Evolutionary conservation across 2,888 invertebrate genomes (phyloP).

Genomic region (Neria commutata): DNA sequence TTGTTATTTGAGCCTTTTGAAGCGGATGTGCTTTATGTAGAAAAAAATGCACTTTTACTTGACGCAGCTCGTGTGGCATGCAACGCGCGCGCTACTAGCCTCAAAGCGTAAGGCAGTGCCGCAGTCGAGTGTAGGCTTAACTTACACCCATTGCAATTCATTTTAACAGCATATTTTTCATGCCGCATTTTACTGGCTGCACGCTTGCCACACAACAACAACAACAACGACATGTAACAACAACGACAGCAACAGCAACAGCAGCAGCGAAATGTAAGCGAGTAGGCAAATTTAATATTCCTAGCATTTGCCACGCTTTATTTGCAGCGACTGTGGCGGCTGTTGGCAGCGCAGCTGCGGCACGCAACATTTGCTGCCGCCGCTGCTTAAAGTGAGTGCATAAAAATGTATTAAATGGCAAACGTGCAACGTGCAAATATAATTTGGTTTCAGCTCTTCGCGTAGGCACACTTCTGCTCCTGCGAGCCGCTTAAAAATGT

Average conservation of each 20-base stretch:
- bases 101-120: no score
- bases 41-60: no score
- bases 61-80: no score
- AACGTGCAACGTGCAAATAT: background rate
- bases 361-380: slow-evolving; percentile 13
- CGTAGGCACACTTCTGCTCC: background rate
- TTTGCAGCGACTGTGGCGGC: slow-evolving; percentile 21
- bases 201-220: no score
- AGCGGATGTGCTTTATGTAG: no score
- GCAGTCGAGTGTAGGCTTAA: background rate
- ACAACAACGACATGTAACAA: slow-evolving; percentile 31
- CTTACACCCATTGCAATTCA: slow-evolving; percentile 5
- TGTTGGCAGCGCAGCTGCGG: slow-evolving; percentile 17
- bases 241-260: slow-evolving; percentile 27
- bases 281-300: slow-evolving; percentile 32
- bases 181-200: slow-evolving; percentile 8
- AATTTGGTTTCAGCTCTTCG: background rate
- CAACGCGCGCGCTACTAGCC: background rate
- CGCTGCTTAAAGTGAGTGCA: background rate
- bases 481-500: slow-evolving; percentile 5
- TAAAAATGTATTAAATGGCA: no score
- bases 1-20: no score
- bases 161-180: slow-evolving; percentile 2
- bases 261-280: slow-evolving; percentile 30
- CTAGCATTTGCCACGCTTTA: slow-evolving; percentile 20